Evolutionary conservation across 2,797 vertebrate species (phyloP), one percentile per base, ranked within the genome.

Genomic region (Enteromius argenteus): DNA sequence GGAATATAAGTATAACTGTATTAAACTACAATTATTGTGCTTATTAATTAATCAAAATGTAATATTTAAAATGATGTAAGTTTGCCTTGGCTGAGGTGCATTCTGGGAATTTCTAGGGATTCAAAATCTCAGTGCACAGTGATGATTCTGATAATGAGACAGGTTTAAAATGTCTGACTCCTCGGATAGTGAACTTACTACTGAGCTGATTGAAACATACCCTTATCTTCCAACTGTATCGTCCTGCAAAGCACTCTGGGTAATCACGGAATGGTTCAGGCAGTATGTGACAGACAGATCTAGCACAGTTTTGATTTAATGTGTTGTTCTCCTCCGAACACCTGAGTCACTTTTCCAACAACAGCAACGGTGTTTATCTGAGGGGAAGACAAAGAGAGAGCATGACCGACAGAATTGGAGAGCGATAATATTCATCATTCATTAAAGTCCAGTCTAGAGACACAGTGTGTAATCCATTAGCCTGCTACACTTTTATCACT

Each of bases 361-460:
- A 58, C 37, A 72, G 53, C 58, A 21, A 23, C 30, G 0, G 14
- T 64, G 69, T 51, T 64, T 49, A 51, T 51, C 27, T 69, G 30
- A 58, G 23, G 19, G 42, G 10, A 56, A 42, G 46, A 62, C 19
- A 62, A 62, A 64, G 42, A 64, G 37, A 72, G 73, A 19, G 19
- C 14, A 53, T 67, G 71, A 81, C 32, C 14, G 35, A 32, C 35
- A 76, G 35, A 51, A 66, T 35, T 23, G 62, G 23, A 67, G 37
- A 85, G 42, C 1, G 14, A 74, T 82, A 60, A 51, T 73, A 74
- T 73, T 58, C 56, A 62, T 81, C 69, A 35, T 73, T 81, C 69
- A 81, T 75, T 74, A 81, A 81, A 64, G 81, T 53, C 21, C 58
- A 82, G 71, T 75, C 62, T 51, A 82, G 27, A 64, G 42, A 17